A percentile compares a stretch with the other conserved stretches of the same genome.
These are phyloP conservation scores for Pyrgus malvae DNA, from an alignment of 2,888 invertebrate genomes.

Conservation along the genomic window DNA sequence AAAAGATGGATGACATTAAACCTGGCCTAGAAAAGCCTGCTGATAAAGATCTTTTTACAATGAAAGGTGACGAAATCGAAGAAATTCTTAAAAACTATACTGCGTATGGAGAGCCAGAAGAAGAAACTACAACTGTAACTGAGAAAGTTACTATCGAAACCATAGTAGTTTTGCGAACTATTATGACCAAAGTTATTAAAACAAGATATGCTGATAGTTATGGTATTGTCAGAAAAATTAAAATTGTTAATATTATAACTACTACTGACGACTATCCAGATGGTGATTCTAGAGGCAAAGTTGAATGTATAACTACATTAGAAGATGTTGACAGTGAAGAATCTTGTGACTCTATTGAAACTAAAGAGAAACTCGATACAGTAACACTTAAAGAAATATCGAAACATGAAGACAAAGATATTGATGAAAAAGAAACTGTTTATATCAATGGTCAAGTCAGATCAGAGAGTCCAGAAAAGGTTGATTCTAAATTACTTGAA, in stretches of 20 bases:
- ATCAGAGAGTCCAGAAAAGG: constrained; percentile 2
- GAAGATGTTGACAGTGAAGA: not conserved
- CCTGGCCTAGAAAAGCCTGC: constrained; percentile 11
- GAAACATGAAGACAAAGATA: constrained; percentile 34
- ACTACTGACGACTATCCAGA: constrained; percentile 46
- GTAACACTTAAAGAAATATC: constrained; percentile 30
- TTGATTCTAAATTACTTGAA: too few relatives aligned
- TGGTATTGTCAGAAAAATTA: constrained; percentile 38
- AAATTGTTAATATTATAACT: constrained; percentile 42
- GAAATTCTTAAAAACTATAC: constrained; percentile 14
- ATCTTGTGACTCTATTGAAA: constrained; percentile 4
- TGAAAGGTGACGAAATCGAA: constrained; percentile 3
- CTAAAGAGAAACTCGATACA: constrained; percentile 41
- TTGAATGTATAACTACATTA: constrained; percentile 4
- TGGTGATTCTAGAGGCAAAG: constrained; percentile 42
- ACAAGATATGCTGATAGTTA: constrained; percentile 37
- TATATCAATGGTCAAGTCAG: constrained; percentile 28
- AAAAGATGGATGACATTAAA: not conserved
- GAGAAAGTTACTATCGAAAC: constrained; percentile 35
- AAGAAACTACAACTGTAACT: constrained; percentile 29
- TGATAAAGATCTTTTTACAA: constrained; percentile 18
- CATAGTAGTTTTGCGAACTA: constrained; percentile 36
- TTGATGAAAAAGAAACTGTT: constrained; percentile 37
- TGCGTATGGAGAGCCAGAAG: constrained; percentile 33
- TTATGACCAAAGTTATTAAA: constrained; percentile 37